Conservation (phyloP, 2,113 vertebrate species). For the Scolopax mira region DNA sequence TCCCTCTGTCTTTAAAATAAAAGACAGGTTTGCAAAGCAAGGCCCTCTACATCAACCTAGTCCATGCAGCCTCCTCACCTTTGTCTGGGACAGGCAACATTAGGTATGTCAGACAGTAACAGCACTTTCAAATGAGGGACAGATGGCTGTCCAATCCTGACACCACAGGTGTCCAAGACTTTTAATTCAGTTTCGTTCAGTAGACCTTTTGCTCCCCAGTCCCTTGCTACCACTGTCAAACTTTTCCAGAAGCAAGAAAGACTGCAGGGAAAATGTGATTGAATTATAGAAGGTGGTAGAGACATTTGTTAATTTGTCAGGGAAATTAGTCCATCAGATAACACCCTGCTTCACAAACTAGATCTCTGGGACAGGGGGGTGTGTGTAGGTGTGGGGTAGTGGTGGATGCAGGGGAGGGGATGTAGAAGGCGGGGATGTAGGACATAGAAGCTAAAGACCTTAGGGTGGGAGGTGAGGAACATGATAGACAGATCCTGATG, state of each 20-base stretch:
- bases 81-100: conserved; percentile 14
- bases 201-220: conserved; percentile 19
- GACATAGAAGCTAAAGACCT: neutral
- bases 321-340: conserved; percentile 3
- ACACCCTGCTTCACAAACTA: neutral
- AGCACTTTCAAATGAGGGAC: neutral
- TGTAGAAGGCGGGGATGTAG: too few species aligned
- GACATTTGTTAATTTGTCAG: neutral
- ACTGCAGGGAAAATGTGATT: neutral
- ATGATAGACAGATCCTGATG: neutral
- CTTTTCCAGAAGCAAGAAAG: conserved; percentile 2
- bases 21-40: neutral
- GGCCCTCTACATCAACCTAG: neutral
- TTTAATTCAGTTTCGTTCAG: neutral
- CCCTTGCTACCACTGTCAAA: neutral
- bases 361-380: neutral
- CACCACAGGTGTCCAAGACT: neutral
- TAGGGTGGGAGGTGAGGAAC: neutral
- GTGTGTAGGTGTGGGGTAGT: too few species aligned
- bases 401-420: neutral
- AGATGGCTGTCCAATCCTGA: conserved; percentile 42
- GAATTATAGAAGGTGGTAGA: neutral
- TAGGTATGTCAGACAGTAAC: neutral
- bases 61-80: neutral
- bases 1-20: neutral